A percentile compares a stretch with the other conserved stretches of the same genome.
Evolutionary conservation across 2,888 invertebrate species (phyloP).

Genomic region (Ophonus ardosiacus): DNA sequence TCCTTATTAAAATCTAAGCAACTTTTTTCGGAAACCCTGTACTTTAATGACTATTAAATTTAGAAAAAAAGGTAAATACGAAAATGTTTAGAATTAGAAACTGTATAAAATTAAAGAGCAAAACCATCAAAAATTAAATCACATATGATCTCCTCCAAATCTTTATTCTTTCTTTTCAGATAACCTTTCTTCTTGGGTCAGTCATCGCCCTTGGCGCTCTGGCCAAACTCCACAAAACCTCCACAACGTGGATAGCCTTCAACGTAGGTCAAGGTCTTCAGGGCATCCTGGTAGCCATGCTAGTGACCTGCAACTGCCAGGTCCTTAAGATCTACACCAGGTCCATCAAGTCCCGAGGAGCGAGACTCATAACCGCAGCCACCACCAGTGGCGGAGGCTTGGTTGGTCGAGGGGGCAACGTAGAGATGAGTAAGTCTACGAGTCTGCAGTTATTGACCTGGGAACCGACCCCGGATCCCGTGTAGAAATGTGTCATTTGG

Average conservation of each 20-base stretch:
- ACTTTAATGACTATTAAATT: too few species aligned
- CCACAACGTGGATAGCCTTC: slow-evolving; percentile 75
- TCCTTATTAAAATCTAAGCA: too few species aligned
- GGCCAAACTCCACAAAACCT: slow-evolving; percentile 73
- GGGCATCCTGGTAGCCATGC: slow-evolving; percentile 81
- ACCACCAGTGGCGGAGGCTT: slow-evolving; percentile 46
- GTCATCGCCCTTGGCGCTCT: slow-evolving; percentile 74
- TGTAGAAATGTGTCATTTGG: slow-evolving; percentile 69
- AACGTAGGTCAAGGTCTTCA: slow-evolving; percentile 77
- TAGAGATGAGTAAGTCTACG: slow-evolving; percentile 72
- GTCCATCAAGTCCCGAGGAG: slow-evolving; percentile 70
- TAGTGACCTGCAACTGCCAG: slow-evolving; percentile 82
- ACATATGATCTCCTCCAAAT: too few species aligned
- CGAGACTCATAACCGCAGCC: slow-evolving; percentile 68
- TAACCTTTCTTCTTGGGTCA: slow-evolving; percentile 73
- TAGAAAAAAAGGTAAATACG: too few species aligned
- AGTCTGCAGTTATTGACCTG: slow-evolving; percentile 75
- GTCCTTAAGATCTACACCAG: slow-evolving; percentile 75
- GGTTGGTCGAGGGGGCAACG: slow-evolving; percentile 69
- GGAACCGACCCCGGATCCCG: slow-evolving; percentile 75
- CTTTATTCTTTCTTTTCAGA: slow-evolving; percentile 70
- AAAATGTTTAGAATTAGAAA: too few species aligned
- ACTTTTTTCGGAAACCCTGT: too few species aligned
- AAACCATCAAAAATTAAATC: too few species aligned
- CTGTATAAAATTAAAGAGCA: too few species aligned